phyloP scores from a whole-genome alignment of 2,888 invertebrate genomes.

The Phaedon cochleariae region DNA sequence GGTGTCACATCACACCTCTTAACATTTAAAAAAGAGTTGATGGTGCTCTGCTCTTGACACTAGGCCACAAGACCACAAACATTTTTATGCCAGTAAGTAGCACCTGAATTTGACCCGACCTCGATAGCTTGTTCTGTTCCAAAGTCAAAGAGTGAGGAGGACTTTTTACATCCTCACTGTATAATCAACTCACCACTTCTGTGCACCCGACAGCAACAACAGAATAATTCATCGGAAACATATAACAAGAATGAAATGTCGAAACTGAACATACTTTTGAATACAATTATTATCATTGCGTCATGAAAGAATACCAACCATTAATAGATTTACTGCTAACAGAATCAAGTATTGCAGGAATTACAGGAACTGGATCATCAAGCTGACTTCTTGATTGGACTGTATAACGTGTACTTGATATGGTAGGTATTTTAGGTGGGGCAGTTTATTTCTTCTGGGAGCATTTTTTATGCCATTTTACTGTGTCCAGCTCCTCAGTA shows the following conservation, averaged over 20 bases:
- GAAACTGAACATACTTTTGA: neutral
- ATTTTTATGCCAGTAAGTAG: too few relatives aligned
- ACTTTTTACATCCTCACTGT: too few relatives aligned
- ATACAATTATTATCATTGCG: neutral
- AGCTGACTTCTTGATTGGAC: neutral
- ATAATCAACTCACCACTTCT: conserved; percentile 9
- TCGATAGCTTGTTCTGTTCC: too few relatives aligned
- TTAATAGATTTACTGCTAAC: neutral
- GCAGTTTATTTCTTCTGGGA: neutral
- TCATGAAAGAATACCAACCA: neutral
- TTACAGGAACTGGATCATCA: neutral
- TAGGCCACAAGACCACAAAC: too few relatives aligned
- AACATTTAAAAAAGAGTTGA: too few relatives aligned
- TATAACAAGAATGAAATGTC: conserved; percentile 1
- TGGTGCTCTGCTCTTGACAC: too few relatives aligned
- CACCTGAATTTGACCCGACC: too few relatives aligned
- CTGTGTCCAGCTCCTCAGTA: neutral
- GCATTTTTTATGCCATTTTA: neutral
- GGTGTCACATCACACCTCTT: too few relatives aligned
- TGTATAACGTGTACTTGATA: neutral
- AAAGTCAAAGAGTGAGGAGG: too few relatives aligned
- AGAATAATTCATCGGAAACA: neutral
- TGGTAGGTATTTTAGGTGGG: neutral
- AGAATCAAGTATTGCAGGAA: neutral
- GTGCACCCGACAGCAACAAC: conserved; percentile 10